These are phyloP conservation scores for Gymnothorax javanicus DNA, from an alignment of 2,797 vertebrate species.

Conservation along the genomic window DNA sequence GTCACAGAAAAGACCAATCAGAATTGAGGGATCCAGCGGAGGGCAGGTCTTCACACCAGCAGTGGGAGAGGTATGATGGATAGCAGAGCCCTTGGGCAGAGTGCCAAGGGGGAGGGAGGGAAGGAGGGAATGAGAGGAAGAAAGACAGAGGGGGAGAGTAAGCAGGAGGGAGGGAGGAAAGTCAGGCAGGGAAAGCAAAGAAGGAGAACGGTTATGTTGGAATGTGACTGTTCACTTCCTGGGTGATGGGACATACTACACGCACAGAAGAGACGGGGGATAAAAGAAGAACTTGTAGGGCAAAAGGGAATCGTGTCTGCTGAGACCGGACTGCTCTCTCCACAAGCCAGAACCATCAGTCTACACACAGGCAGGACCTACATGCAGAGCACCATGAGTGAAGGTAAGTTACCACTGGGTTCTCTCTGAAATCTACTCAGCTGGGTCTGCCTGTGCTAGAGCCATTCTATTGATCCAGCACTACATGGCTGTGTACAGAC, in stretches of 20 bases:
- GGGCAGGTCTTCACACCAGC: slow-evolving; percentile 24
- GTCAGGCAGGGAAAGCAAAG: slow-evolving; percentile 8
- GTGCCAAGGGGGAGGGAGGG: slow-evolving; percentile 19
- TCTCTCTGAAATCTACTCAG: slow-evolving; percentile 8
- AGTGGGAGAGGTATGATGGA: slow-evolving; percentile 39
- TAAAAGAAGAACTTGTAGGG: slow-evolving; percentile 28
- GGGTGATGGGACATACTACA: slow-evolving; percentile 64
- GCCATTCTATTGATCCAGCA: background rate
- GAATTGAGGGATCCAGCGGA: slow-evolving; percentile 2
- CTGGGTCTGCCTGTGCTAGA: background rate
- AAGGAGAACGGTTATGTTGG: slow-evolving; percentile 61
- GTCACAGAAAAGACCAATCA: slow-evolving; percentile 28
- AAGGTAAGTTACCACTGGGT: slow-evolving; percentile 62
- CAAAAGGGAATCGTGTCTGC: background rate
- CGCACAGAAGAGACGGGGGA: slow-evolving; percentile 46
- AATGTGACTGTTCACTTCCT: slow-evolving; percentile 65
- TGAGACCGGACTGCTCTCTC: background rate
- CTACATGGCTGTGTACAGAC: background rate
- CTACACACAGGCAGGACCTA: background rate
- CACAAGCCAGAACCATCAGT: background rate
- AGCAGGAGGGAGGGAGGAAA: background rate
- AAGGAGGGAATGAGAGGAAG: too few species aligned
- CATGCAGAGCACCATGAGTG: slow-evolving; percentile 40
- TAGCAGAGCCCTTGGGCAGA: slow-evolving; percentile 35
- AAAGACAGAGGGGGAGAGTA: background rate